Percentiles rank a stretch among this genome's conserved stretches.
Conservation (phyloP, 1,140 invertebrate genomes). For the Amphibalanus amphitrite region DNA sequence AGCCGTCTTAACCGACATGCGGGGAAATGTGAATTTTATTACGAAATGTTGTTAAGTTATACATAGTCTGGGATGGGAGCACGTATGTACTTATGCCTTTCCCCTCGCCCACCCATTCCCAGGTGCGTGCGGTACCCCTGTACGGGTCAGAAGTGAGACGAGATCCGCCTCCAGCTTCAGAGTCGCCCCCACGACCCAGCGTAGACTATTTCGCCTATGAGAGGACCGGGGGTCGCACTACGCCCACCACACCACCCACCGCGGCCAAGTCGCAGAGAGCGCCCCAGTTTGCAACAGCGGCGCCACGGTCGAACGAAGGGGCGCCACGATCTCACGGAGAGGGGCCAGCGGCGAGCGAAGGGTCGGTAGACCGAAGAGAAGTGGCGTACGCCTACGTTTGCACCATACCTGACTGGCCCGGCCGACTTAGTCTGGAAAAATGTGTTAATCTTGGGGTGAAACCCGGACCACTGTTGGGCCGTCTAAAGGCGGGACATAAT, state of each 20-base stretch:
- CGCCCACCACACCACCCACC: too few relatives aligned
- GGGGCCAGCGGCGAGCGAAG: neutral
- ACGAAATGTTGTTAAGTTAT: too few relatives aligned
- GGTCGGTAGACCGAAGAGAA: neutral
- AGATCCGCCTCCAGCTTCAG: neutral
- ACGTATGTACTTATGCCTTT: neutral
- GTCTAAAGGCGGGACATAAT: slow-evolving; percentile 63
- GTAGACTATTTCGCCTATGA: neutral
- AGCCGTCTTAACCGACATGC: too few relatives aligned
- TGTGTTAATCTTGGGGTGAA: slow-evolving; percentile 62
- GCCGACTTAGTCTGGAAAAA: slow-evolving; percentile 54
- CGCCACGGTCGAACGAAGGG: slow-evolving; percentile 1
- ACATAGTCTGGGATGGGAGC: too few relatives aligned
- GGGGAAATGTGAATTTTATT: too few relatives aligned
- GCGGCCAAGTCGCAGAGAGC: neutral
- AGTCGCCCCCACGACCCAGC: too few relatives aligned
- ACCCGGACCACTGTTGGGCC: slow-evolving; percentile 61
- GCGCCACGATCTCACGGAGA: too few relatives aligned
- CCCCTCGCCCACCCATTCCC: neutral
- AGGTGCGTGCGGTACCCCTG: neutral
- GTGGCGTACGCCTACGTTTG: slow-evolving; percentile 27
- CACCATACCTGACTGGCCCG: slow-evolving; percentile 43
- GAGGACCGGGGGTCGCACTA: neutral
- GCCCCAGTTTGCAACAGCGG: slow-evolving; percentile 4
- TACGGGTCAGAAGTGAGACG: neutral